Evolutionary conservation across 2,797 vertebrate genomes (phyloP).

Genomic region (Hemibagrus guttatus): DNA sequence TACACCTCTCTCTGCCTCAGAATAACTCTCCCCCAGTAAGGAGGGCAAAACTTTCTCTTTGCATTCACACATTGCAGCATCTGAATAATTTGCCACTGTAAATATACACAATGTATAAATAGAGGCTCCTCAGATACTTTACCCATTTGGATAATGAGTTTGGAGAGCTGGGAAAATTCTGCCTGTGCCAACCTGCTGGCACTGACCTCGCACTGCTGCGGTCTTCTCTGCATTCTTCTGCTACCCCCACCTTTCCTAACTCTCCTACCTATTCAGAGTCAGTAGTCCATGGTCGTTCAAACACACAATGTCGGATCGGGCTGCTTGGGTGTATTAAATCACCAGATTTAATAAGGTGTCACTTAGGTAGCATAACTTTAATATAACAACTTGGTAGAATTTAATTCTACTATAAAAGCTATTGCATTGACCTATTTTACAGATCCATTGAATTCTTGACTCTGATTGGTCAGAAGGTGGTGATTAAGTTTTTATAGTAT

Average conservation of each 20-base stretch:
- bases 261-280: not conserved
- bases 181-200: slow-evolving; percentile 59
- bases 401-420: not conserved
- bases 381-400: not conserved
- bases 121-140: slow-evolving; percentile 75
- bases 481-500: not conserved
- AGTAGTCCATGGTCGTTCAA: not conserved
- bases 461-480: not conserved
- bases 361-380: not conserved
- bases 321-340: not conserved
- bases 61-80: slow-evolving; percentile 68
- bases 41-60: slow-evolving; percentile 63
- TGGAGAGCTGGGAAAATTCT: slow-evolving; percentile 63
- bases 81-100: slow-evolving; percentile 72
- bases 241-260: slow-evolving; percentile 52
- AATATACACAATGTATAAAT: slow-evolving; percentile 80
- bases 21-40: slow-evolving; percentile 57
- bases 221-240: slow-evolving; percentile 67
- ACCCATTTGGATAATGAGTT: slow-evolving; percentile 73
- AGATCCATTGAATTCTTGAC: not conserved
- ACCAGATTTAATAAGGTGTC: not conserved
- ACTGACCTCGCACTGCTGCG: slow-evolving; percentile 67
- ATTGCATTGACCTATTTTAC: not conserved
- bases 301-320: not conserved
- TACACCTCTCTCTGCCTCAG: slow-evolving; percentile 39